Evolutionary conservation across 2,888 invertebrate species (phyloP).

Genomic region (Auanema sp.): DNA sequence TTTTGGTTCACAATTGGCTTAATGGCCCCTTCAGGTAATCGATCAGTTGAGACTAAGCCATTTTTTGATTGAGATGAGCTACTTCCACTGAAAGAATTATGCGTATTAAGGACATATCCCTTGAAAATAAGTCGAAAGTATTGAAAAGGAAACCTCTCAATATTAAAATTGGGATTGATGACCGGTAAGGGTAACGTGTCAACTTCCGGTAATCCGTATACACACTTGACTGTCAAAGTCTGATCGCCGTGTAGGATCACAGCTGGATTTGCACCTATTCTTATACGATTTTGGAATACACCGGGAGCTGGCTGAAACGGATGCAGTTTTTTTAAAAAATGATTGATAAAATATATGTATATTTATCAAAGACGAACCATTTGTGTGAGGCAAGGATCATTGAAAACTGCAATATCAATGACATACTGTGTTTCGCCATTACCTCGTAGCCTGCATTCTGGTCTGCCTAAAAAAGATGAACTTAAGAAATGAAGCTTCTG

Average conservation of each 20-base stretch:
- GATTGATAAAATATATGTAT: too few relatives aligned
- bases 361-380: slow-evolving; percentile 33
- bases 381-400: slow-evolving; percentile 61
- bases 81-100: slow-evolving; percentile 1
- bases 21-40: slow-evolving; percentile 1
- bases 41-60: neutral
- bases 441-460: slow-evolving; percentile 58
- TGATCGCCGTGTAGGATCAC: slow-evolving; percentile 58
- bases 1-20: neutral
- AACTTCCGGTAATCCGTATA: slow-evolving; percentile 57
- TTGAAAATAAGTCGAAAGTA: neutral
- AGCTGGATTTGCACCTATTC: slow-evolving; percentile 60
- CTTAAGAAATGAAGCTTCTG: neutral
- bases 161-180: slow-evolving; percentile 53
- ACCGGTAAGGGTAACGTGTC: slow-evolving; percentile 50
- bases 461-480: slow-evolving; percentile 29
- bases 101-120: neutral
- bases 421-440: slow-evolving; percentile 62
- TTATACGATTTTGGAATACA: slow-evolving; percentile 61
- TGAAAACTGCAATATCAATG: slow-evolving; percentile 60
- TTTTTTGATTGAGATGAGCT: neutral
- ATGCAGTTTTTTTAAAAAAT: neutral
- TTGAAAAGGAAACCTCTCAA: slow-evolving; percentile 36
- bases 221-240: slow-evolving; percentile 48
- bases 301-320: slow-evolving; percentile 50